These are phyloP conservation scores for Limulus polyphemus DNA, from an alignment of 2,888 invertebrate species.

Conservation along the genomic window DNA sequence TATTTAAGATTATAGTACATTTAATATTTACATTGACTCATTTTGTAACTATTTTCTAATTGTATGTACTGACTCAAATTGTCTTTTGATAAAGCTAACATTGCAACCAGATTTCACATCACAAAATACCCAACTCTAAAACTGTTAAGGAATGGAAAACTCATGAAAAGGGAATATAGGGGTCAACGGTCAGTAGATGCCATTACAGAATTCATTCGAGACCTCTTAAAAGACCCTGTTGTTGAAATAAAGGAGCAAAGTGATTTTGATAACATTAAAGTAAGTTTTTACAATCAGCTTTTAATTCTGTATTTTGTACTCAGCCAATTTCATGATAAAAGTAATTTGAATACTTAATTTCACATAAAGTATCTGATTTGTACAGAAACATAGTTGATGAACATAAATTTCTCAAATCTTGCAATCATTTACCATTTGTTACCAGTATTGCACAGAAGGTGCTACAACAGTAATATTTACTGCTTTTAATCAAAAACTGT, in stretches of 20 bases:
- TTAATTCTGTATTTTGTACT: too few relatives aligned
- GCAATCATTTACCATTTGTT: too few relatives aligned
- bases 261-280: constrained; percentile 60
- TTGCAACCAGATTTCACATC: constrained; percentile 86
- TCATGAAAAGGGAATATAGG: constrained; percentile 79
- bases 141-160: constrained; percentile 75
- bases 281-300: constrained; percentile 26
- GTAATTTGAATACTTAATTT: too few relatives aligned
- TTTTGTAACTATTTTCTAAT: neutral
- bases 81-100: constrained; percentile 42
- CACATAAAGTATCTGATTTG: too few relatives aligned
- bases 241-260: constrained; percentile 58
- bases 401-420: too few relatives aligned
- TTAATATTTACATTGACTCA: too few relatives aligned
- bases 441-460: too few relatives aligned
- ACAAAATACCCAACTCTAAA: constrained; percentile 98
- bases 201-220: constrained; percentile 71
- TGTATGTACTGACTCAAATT: neutral
- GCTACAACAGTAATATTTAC: too few relatives aligned
- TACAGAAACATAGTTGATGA: too few relatives aligned
- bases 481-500: too few relatives aligned
- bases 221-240: constrained; percentile 75
- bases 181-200: constrained; percentile 81
- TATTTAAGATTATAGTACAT: too few relatives aligned
- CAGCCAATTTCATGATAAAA: too few relatives aligned